A percentile compares a stretch with the other conserved stretches of the same genome.
These are phyloP conservation scores for Aelia acuminata DNA, from an alignment of 2,888 invertebrate genomes.

Conservation along the genomic window DNA sequence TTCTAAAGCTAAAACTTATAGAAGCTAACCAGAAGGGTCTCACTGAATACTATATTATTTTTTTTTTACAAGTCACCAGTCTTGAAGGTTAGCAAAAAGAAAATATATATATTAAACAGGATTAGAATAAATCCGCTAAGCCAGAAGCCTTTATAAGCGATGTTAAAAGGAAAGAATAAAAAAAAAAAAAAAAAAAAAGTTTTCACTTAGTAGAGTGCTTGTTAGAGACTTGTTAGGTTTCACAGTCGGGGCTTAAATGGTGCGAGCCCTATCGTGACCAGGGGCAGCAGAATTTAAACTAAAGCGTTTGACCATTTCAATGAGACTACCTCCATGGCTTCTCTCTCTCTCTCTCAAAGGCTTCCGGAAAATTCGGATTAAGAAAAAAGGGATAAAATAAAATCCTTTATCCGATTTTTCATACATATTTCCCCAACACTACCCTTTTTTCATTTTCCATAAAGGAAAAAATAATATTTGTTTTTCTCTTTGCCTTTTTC, in stretches of 20 bases:
- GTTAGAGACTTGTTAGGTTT: constrained; percentile 44
- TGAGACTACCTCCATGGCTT: background rate
- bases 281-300: constrained; percentile 32
- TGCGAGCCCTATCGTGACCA: constrained; percentile 35
- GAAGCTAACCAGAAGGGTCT: too few species aligned
- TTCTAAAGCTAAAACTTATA: too few species aligned
- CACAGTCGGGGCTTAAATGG: constrained; percentile 16
- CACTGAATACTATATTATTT: too few species aligned
- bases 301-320: constrained; percentile 32
- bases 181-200: constrained; percentile 29
- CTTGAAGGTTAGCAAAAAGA: background rate
- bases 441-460: background rate
- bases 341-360: constrained; percentile 37
- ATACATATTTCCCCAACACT: background rate
- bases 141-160: constrained; percentile 39
- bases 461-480: background rate
- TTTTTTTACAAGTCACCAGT: too few species aligned
- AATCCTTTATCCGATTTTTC: constrained; percentile 38
- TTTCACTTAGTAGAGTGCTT: constrained; percentile 49
- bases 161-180: constrained; percentile 5
- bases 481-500: background rate
- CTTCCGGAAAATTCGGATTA: constrained; percentile 36
- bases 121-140: constrained; percentile 15
- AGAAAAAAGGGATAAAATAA: constrained; percentile 10
- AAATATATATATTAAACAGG: background rate